These are phyloP conservation scores for Brachycybe producta DNA, from an alignment of 2,888 invertebrate genomes.

Conservation along the genomic window DNA sequence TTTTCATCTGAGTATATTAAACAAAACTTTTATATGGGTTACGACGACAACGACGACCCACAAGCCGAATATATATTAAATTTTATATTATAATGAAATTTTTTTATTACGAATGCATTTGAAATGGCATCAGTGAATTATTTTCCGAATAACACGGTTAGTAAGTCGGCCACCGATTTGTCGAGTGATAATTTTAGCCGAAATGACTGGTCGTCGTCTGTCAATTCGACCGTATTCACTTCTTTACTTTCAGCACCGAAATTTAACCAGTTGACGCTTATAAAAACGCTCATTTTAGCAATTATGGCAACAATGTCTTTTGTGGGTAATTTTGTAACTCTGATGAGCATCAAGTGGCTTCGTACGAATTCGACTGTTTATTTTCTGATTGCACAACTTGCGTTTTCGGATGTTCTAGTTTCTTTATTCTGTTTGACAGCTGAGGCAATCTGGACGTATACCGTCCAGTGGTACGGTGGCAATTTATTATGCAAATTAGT, in stretches of 20 bases:
- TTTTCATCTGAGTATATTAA: too few relatives aligned
- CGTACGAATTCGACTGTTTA: conserved; percentile 40
- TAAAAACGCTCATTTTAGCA: conserved; percentile 52
- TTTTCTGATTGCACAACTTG: conserved; percentile 62
- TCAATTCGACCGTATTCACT: not conserved
- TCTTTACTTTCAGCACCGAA: conserved; percentile 44
- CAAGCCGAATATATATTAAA: too few relatives aligned
- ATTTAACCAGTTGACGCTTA: conserved; percentile 47
- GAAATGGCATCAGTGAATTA: too few relatives aligned
- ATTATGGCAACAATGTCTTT: conserved; percentile 59
- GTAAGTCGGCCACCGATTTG: too few relatives aligned
- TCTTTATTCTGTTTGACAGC: conserved; percentile 67
- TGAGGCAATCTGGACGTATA: conserved; percentile 61
- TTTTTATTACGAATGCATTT: too few relatives aligned
- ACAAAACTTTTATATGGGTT: too few relatives aligned
- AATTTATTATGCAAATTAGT: conserved; percentile 63
- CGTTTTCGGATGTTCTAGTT: conserved; percentile 66
- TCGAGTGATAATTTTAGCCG: too few relatives aligned
- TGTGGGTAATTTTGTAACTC: conserved; percentile 59
- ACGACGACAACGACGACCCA: too few relatives aligned
- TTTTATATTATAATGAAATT: too few relatives aligned
- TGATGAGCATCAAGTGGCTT: conserved; percentile 57
- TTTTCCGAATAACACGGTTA: too few relatives aligned
- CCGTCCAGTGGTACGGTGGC: conserved; percentile 67
- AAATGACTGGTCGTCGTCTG: not conserved